These are phyloP conservation scores for Polia nebulosa DNA, from an alignment of 2,888 invertebrate species.

Conservation along the genomic window DNA sequence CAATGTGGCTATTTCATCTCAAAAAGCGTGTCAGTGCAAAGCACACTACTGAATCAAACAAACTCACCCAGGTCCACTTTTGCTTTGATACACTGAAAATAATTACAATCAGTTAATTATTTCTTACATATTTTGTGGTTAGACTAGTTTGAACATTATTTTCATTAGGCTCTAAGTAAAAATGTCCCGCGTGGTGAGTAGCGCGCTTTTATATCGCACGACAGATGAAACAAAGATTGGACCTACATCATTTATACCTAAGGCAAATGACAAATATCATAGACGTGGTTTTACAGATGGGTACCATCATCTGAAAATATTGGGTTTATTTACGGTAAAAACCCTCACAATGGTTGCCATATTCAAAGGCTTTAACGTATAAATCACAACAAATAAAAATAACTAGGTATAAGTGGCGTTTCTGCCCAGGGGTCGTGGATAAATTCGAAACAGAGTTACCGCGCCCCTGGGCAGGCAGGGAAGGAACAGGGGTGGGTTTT, in stretches of 20 bases:
- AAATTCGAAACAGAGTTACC: no score
- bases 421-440: no score
- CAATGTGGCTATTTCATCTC: slow-evolving; percentile 34
- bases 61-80: slow-evolving; percentile 87
- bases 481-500: no score
- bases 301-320: slow-evolving; percentile 13
- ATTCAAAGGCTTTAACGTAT: slow-evolving; percentile 21
- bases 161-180: slow-evolving; percentile 55
- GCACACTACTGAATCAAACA: slow-evolving; percentile 75
- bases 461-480: no score
- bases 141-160: slow-evolving; percentile 37
- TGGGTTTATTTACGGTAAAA: not conserved
- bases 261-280: not conserved
- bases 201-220: not conserved
- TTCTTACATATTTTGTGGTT: slow-evolving; percentile 33
- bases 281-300: slow-evolving; percentile 4
- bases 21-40: slow-evolving; percentile 74
- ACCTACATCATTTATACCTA: slow-evolving; percentile 26
- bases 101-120: slow-evolving; percentile 76
- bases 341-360: slow-evolving; percentile 17
- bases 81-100: slow-evolving; percentile 89
- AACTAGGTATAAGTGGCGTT: no score
- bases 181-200: slow-evolving; percentile 62
- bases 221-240: slow-evolving; percentile 12
- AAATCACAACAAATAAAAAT: slow-evolving; percentile 9